phyloP scores from a whole-genome alignment of 2,888 invertebrate species.

The Anthoptus insignis region DNA sequence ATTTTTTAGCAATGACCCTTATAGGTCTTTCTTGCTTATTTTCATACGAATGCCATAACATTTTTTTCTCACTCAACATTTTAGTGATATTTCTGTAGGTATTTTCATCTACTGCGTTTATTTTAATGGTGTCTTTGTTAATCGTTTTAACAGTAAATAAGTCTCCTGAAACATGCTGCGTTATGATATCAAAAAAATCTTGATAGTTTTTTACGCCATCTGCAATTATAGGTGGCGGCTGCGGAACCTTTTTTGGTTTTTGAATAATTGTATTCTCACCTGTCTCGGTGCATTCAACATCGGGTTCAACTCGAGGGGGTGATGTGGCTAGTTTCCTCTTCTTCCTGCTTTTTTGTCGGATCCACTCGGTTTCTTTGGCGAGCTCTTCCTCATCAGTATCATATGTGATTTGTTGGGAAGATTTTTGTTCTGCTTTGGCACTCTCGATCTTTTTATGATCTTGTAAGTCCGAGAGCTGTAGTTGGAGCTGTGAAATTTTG shows the following conservation, averaged over 20 bases:
- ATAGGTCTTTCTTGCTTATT: not conserved
- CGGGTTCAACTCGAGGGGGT: not conserved
- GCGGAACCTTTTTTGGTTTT: no score
- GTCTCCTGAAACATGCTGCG: not conserved
- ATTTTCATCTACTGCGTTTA: no score
- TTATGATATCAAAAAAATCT: not conserved
- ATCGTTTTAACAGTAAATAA: not conserved
- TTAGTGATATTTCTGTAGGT: no score
- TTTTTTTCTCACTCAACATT: not conserved
- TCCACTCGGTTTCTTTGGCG: no score
- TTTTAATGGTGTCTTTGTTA: not conserved
- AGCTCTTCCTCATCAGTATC: not conserved
- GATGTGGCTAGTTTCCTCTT: not conserved
- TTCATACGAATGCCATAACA: not conserved
- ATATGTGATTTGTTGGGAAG: no score
- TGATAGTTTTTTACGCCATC: not conserved
- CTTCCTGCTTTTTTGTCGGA: not conserved
- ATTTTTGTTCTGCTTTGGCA: not conserved
- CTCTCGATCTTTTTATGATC: no score
- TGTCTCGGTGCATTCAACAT: not conserved
- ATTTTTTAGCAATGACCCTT: not conserved
- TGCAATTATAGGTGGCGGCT: not conserved
- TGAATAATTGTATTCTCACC: no score
- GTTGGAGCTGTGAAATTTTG: no score
- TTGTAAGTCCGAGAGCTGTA: no score